phyloP scores from a whole-genome alignment of 2,113 vertebrate genomes.

The Eublepharis macularius region DNA sequence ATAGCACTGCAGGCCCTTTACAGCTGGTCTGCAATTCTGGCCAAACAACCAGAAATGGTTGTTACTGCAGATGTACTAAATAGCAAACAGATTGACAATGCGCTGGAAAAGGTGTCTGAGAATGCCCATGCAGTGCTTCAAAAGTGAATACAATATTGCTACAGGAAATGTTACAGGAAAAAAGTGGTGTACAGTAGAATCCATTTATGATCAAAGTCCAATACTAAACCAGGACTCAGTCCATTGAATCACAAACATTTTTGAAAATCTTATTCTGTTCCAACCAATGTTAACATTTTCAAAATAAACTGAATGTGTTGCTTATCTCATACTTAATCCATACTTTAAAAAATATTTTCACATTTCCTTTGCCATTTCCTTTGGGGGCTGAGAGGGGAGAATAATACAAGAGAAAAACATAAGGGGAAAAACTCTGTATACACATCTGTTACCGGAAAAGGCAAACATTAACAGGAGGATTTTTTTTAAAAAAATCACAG shows the following conservation, averaged over 20 bases:
- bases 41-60: background rate
- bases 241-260: background rate
- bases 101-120: background rate
- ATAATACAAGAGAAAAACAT: background rate
- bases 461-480: background rate
- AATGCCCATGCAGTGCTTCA: accelerated
- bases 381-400: background rate
- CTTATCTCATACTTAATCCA: background rate
- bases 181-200: background rate
- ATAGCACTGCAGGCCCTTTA: conserved; percentile 6
- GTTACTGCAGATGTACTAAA: background rate
- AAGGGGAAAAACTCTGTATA: background rate
- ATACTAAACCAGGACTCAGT: background rate
- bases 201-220: background rate
- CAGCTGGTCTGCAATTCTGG: background rate
- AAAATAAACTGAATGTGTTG: background rate
- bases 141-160: accelerated
- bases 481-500: conserved; percentile 16
- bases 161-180: background rate
- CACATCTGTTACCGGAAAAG: background rate
- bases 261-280: background rate
- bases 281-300: background rate
- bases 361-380: background rate
- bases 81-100: conserved; percentile 14
- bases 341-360: conserved; percentile 15